Conservation (phyloP, 2,113 vertebrate genomes). For the Tretioscincus oriximinensis region DNA sequence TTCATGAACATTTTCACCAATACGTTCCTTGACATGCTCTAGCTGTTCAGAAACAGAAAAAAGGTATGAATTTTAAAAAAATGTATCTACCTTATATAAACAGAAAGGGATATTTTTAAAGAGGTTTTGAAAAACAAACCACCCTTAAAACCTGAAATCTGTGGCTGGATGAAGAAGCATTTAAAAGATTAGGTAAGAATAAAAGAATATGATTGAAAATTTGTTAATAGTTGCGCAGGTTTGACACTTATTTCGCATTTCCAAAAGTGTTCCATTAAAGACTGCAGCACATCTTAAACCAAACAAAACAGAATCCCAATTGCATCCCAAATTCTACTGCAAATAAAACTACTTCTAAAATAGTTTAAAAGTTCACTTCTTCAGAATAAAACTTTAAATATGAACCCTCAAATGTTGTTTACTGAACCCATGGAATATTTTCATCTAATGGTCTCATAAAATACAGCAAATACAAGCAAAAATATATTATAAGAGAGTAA, state of each 20-base stretch:
- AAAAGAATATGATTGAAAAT: no score
- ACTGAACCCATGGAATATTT: background rate
- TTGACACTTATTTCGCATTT: background rate
- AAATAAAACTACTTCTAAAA: background rate
- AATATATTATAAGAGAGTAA: background rate
- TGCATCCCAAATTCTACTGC: background rate
- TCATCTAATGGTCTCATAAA: background rate
- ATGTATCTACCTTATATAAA: background rate
- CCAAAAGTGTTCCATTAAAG: background rate
- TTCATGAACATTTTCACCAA: slow-evolving; percentile 73
- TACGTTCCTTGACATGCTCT: slow-evolving; percentile 86
- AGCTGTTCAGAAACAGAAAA: slow-evolving; percentile 75
- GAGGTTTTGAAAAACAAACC: background rate
- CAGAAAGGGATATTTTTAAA: background rate
- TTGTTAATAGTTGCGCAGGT: background rate
- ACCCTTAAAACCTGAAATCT: background rate
- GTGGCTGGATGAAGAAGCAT: background rate
- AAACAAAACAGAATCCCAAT: background rate
- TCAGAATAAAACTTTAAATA: background rate
- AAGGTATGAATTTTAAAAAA: slow-evolving; percentile 33
- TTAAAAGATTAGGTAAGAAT: background rate
- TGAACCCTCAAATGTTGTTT: background rate
- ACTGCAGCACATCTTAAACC: background rate
- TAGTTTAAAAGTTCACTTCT: background rate
- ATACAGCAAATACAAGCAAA: background rate